Base-by-base conservation (phyloP, 2,797 vertebrate species). In the Amblyraja radiata region DNA sequence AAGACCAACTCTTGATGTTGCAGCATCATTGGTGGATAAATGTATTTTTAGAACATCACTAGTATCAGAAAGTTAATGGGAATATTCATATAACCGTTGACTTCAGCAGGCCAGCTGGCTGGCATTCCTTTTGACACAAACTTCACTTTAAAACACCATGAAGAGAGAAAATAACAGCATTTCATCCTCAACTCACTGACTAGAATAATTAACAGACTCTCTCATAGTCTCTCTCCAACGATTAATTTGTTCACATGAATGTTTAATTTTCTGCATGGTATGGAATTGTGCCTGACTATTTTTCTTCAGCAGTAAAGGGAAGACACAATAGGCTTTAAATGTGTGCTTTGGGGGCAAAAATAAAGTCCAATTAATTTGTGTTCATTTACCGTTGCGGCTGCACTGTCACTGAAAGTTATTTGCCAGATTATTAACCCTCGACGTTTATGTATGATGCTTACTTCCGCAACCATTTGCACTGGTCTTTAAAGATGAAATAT, bases 241-340 rank as follows among this genome's bases (percentile, higher is more conserved):
- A 92, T 92, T 92, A 92, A 25, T 25, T 88, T 68, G 46, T 92
- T 92, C 36, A 76, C 71, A 46, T 92, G 68, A 28, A 74, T 58
- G 21, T 32, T 92, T 76, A 46, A 74, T 74, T 76, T 91, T 54
- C 68, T 36, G 73, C 73, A 28, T 91, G 25, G 36, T 92, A 54
- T 73, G 71, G 90, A 91, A 92, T 68, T 58, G 7, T 74, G 71
- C 90, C 36, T 2, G 23, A 1, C 23, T 71, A 74, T 76, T 76
- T 90, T 76, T 46, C 9, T 90, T 16, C 5, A 46, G 68, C 36
- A 73, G 10, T 74, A 73, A 73, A 91, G n/a, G n/a, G 21, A 90
- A 73, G 0, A 2, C 18, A 46, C 11, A 28, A 91, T 23, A 14
- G 90, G 25, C 8, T 74, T 91, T 13, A 25, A 39, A 74, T 23